Conservation (phyloP, 1,140 invertebrate species). For the Caligus rogercresseyi region DNA sequence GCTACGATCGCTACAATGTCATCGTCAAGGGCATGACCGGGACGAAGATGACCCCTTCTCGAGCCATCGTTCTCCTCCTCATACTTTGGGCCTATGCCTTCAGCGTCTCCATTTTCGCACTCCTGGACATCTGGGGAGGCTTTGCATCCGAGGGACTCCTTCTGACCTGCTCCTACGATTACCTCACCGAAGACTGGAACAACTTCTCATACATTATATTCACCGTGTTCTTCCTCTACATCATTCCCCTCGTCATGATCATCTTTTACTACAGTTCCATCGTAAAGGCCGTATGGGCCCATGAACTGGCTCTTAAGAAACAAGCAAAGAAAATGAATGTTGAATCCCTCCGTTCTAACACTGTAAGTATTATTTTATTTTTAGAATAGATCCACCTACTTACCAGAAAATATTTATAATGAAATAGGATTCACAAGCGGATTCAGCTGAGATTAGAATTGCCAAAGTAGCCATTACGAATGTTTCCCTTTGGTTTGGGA, state of each 20-base stretch:
- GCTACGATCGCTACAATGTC: constrained; percentile 28
- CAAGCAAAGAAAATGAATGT: constrained; percentile 32
- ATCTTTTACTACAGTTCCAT: constrained; percentile 33
- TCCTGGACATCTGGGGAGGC: constrained; percentile 27
- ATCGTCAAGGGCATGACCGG: constrained; percentile 27
- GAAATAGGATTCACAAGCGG: constrained; percentile 22
- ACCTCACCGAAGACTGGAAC: constrained; percentile 22
- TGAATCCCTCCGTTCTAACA: constrained; percentile 27
- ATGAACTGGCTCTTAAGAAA: constrained; percentile 32
- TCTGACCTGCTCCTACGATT: constrained; percentile 26
- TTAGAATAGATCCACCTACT: background rate
- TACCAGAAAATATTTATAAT: background rate
- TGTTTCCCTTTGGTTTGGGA: constrained; percentile 28
- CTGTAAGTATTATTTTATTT: constrained; percentile 12
- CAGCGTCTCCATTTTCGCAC: constrained; percentile 25
- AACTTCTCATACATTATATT: constrained; percentile 23
- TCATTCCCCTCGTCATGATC: constrained; percentile 23
- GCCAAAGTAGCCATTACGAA: constrained; percentile 31
- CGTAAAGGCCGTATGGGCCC: constrained; percentile 30
- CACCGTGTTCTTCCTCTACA: constrained; percentile 23
- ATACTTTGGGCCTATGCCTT: constrained; percentile 26
- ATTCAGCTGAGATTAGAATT: constrained; percentile 25
- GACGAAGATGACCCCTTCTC: constrained; percentile 24
- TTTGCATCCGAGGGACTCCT: constrained; percentile 26
- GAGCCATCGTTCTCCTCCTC: constrained; percentile 24